Percentiles rank a stretch among this genome's conserved stretches.
These are phyloP conservation scores for Tympanuchus pallidicinctus DNA, from an alignment of 2,113 vertebrate genomes.

Conservation along the genomic window DNA sequence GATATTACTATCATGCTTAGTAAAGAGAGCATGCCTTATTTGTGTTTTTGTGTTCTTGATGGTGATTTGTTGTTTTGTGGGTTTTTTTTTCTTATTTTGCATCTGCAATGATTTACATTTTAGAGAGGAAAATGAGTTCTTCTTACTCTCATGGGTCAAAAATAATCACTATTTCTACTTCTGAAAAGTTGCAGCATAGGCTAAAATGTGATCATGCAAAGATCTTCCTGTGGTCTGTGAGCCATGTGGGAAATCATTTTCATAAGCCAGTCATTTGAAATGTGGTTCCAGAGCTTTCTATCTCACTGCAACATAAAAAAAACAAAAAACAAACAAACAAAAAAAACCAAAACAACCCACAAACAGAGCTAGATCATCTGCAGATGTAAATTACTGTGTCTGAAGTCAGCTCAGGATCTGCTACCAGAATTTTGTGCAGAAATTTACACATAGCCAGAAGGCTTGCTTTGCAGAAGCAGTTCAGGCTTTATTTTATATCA, in stretches of 20 bases:
- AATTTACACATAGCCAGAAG: conserved; percentile 56
- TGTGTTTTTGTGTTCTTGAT: neutral
- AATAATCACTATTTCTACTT: neutral
- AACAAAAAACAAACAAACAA: neutral
- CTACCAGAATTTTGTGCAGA: neutral
- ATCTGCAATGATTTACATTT: neutral
- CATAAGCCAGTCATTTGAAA: neutral
- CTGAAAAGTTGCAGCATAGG: neutral
- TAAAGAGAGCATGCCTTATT: neutral
- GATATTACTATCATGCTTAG: neutral
- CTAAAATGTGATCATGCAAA: neutral
- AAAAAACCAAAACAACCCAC: neutral
- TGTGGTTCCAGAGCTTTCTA: neutral
- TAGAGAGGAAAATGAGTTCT: neutral
- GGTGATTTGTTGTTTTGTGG: neutral
- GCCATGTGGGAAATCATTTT: neutral
- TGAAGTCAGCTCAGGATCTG: conserved; percentile 11
- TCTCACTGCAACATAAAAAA: neutral
- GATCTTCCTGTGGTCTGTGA: neutral
- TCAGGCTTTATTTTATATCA: conserved; percentile 8
- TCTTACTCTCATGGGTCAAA: neutral
- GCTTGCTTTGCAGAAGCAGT: conserved; percentile 16
- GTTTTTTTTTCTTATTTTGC: neutral
- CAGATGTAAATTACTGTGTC: neutral
- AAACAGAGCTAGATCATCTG: neutral